A percentile compares a stretch with the other conserved stretches of the same genome.
Conservation (phyloP, 2,888 invertebrate species). For the Tubulanus polymorphus region DNA sequence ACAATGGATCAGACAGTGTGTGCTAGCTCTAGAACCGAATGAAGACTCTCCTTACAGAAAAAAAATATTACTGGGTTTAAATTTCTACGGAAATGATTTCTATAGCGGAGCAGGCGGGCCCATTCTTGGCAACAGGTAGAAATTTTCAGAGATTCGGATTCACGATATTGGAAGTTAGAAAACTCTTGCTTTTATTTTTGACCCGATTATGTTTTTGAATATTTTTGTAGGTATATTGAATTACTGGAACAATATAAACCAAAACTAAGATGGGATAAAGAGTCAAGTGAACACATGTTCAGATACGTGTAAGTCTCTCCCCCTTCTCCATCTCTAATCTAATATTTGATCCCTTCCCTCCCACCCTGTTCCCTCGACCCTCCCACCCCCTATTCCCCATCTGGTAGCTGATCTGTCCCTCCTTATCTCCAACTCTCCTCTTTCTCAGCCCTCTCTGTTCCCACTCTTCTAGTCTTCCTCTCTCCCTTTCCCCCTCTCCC, state of each 20-base stretch:
- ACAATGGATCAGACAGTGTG: conserved; percentile 73
- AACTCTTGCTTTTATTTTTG: not conserved
- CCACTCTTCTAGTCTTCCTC: too few relatives aligned
- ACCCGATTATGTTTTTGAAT: not conserved
- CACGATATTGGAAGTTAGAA: not conserved
- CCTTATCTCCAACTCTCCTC: too few relatives aligned
- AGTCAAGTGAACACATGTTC: conserved; percentile 73
- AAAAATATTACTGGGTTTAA: conserved; percentile 83
- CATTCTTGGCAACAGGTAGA: conserved; percentile 73
- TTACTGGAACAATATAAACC: conserved; percentile 71
- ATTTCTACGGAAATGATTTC: conserved; percentile 90
- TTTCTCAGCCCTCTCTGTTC: too few relatives aligned
- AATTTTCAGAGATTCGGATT: conserved; percentile 5
- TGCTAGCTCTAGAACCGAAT: conserved; percentile 68
- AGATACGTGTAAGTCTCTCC: conserved; percentile 70
- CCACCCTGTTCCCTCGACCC: too few relatives aligned
- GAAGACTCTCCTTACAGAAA: conserved; percentile 58
- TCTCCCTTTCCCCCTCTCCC: too few relatives aligned
- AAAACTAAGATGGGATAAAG: conserved; percentile 72
- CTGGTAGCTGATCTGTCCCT: too few relatives aligned
- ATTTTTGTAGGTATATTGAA: conserved; percentile 59
- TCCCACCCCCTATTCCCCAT: too few relatives aligned
- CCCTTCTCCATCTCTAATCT: not conserved
- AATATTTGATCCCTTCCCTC: too few relatives aligned
- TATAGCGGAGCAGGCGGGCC: conserved; percentile 73